These are phyloP conservation scores for Beroe ovata DNA, from an alignment of 37 sponge, comb jelly and placozoan genomes.

Conservation along the genomic window DNA sequence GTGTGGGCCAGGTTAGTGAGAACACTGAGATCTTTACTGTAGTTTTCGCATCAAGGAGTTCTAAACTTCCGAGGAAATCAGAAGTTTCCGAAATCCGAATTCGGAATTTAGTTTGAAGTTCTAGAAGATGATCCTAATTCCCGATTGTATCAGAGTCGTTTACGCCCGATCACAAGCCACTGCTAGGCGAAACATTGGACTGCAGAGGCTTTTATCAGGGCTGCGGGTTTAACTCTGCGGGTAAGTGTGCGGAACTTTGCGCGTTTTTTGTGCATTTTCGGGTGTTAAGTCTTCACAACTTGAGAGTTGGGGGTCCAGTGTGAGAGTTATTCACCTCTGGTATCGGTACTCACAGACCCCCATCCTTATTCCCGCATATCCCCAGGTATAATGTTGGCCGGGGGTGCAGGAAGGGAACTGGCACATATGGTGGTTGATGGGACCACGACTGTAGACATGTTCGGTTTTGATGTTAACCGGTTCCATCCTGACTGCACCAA, in stretches of 20 bases:
- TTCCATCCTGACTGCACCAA: constrained; percentile 60
- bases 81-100: no score
- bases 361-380: background rate
- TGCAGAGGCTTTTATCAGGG: constrained; percentile 70
- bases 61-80: no score
- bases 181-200: constrained; percentile 79
- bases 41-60: no score
- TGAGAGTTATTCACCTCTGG: no score
- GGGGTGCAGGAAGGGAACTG: constrained; percentile 76
- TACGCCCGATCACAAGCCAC: constrained; percentile 77
- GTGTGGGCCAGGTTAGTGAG: constrained; percentile 76
- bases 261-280: no score
- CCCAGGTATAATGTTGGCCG: constrained; percentile 75
- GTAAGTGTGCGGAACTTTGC: no score
- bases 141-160: constrained; percentile 78
- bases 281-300: no score
- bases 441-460: constrained; percentile 69
- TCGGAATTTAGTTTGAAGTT: no score
- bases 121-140: no score
- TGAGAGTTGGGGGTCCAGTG: no score
- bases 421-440: constrained; percentile 78
- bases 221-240: constrained; percentile 78
- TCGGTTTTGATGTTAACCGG: constrained; percentile 47
- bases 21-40: no score
- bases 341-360: no score